A percentile compares a stretch with the other conserved stretches of the same genome.
These are phyloP conservation scores for Geococcyx californianus DNA, from an alignment of 2,113 vertebrate species.

Conservation along the genomic window DNA sequence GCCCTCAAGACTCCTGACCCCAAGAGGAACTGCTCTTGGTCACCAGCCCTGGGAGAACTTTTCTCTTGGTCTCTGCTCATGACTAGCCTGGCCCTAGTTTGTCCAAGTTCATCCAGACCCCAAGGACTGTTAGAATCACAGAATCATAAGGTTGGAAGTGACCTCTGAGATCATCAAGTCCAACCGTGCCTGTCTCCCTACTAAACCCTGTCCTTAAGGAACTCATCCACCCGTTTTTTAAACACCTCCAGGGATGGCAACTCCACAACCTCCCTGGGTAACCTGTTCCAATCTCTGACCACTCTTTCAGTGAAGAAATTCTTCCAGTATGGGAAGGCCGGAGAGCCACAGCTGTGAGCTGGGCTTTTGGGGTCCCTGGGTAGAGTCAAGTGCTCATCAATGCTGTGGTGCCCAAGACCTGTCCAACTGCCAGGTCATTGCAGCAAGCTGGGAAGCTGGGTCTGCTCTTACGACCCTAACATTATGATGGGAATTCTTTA, in stretches of 20 bases:
- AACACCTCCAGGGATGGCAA: no score
- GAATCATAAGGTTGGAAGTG: no score
- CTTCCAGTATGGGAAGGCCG: background rate
- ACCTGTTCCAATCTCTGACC: no score
- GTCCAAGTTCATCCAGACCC: background rate
- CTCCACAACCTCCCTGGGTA: no score
- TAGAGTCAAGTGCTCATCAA: background rate
- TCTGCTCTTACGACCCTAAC: background rate
- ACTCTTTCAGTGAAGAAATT: no score
- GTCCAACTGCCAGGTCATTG: background rate
- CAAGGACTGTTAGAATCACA: background rate
- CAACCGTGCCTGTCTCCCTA: no score
- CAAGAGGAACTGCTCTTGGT: background rate
- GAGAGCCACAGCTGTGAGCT: background rate
- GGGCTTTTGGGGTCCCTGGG: background rate
- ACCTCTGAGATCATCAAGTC: no score
- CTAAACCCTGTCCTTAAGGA: no score
- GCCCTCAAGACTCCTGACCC: background rate
- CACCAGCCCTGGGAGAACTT: background rate
- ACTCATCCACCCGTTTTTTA: no score
- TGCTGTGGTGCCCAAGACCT: rapidly evolving
- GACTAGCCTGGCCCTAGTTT: background rate
- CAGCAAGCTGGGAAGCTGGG: background rate
- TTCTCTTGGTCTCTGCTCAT: background rate
- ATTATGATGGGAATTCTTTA: background rate